These are phyloP conservation scores for Stegodyphus mimosarum DNA, from an alignment of 1,140 invertebrate species.

Conservation along the genomic window DNA sequence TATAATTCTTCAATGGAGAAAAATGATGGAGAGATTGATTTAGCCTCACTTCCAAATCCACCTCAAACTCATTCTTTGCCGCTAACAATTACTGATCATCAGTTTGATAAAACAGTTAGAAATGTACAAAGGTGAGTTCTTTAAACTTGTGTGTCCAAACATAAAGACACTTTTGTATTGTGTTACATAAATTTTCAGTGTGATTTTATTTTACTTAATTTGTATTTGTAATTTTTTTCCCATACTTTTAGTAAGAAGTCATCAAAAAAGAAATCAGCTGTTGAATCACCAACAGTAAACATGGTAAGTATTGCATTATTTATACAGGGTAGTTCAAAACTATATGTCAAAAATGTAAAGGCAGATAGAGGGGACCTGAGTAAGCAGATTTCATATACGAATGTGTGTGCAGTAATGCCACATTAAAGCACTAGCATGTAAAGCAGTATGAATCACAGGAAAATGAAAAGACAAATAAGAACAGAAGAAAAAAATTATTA, in stretches of 20 bases:
- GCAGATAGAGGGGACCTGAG: too few relatives aligned
- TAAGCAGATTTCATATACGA: too few relatives aligned
- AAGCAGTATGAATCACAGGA: too few relatives aligned
- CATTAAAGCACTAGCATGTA: too few relatives aligned
- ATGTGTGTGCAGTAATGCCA: too few relatives aligned
- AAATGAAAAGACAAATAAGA: too few relatives aligned
- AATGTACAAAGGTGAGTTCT: constrained; percentile 12
- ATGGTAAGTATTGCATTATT: constrained; percentile 20
- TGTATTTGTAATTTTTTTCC: background rate
- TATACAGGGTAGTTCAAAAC: too few relatives aligned
- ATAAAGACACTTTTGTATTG: background rate
- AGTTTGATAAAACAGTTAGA: constrained; percentile 27
- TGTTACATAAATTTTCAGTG: constrained; percentile 7
- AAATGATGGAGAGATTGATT: constrained; percentile 36
- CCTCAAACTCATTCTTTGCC: constrained; percentile 7
- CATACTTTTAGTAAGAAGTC: background rate
- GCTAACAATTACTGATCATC: constrained; percentile 8
- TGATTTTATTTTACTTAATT: background rate
- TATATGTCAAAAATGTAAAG: too few relatives aligned
- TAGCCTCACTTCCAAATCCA: background rate
- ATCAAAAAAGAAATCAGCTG: constrained; percentile 28
- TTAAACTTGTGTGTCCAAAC: background rate
- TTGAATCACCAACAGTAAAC: constrained; percentile 12
- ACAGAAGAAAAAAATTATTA: too few relatives aligned
- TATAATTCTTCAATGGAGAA: constrained; percentile 12